phyloP scores from a whole-genome alignment of 2,113 vertebrate genomes.

The Charina bottae region DNA sequence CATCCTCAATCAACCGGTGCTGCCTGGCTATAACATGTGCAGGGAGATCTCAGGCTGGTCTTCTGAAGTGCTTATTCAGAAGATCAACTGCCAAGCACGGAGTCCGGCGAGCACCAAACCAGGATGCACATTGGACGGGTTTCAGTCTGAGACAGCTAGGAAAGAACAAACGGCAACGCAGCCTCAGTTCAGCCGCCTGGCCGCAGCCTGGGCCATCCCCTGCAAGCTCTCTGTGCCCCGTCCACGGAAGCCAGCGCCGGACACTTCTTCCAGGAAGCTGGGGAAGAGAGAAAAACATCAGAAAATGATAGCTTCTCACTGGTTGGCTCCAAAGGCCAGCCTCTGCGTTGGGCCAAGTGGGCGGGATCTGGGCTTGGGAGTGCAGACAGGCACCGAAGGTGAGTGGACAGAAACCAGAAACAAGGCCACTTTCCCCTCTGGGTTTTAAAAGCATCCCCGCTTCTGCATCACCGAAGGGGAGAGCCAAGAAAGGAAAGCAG shows the following conservation, averaged over 20 bases:
- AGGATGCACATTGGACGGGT: rapidly evolving
- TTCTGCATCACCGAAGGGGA: background rate
- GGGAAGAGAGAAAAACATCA: slow-evolving; percentile 40
- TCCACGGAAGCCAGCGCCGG: slow-evolving; percentile 68
- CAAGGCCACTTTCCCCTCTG: background rate
- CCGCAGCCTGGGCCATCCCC: slow-evolving; percentile 32
- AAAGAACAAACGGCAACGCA: too few species aligned
- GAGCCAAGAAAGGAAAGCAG: background rate
- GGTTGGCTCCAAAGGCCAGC: too few species aligned
- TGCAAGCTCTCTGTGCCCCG: slow-evolving; percentile 65
- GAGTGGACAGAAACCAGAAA: background rate
- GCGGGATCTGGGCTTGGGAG: background rate
- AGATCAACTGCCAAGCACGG: background rate
- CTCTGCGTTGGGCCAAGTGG: background rate
- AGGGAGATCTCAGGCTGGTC: background rate
- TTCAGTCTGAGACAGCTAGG: rapidly evolving
- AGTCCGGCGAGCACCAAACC: background rate
- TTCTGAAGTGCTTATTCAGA: background rate
- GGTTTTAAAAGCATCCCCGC: background rate
- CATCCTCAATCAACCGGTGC: background rate
- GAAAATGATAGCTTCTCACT: rapidly evolving
- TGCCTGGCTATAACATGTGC: background rate
- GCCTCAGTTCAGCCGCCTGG: slow-evolving; percentile 65
- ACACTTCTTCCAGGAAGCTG: slow-evolving; percentile 82
- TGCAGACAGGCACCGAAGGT: background rate